Evolutionary conservation across 2,888 invertebrate species (phyloP).

Genomic region (Drosophila demipolita): DNA sequence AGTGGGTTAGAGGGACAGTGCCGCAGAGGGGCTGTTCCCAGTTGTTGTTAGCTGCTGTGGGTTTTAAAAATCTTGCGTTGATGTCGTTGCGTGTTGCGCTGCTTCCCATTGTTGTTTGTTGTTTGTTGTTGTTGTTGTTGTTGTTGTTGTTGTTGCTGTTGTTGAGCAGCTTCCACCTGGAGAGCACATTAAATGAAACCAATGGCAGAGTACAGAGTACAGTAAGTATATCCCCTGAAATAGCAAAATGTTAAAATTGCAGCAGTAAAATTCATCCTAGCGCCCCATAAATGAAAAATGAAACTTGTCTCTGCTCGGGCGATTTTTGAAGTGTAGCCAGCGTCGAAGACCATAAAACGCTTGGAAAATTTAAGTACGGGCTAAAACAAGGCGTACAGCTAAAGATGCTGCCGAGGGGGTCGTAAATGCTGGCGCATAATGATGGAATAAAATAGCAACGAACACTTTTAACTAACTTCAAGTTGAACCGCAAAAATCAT

Average conservation of each 20-base stretch:
- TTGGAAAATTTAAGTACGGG: conserved; percentile 50
- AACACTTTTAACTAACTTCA: conserved; percentile 1
- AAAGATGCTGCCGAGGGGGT: conserved; percentile 7
- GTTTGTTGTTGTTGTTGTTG: conserved; percentile 42
- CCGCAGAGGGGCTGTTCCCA: conserved; percentile 1
- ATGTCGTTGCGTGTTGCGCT: conserved; percentile 59
- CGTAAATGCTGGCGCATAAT: conserved; percentile 34
- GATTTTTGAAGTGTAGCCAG: conserved; percentile 47
- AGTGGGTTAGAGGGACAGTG: not conserved
- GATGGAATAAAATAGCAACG: conserved; percentile 27
- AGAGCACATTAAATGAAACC: conserved; percentile 69
- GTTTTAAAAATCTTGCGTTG: conserved; percentile 79
- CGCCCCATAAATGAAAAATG: conserved; percentile 78
- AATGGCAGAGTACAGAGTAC: conserved; percentile 37
- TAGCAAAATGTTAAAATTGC: conserved; percentile 78
- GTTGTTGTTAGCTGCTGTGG: conserved; percentile 68
- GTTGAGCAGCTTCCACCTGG: conserved; percentile 49
- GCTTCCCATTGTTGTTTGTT: conserved; percentile 58
- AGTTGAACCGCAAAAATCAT: not conserved
- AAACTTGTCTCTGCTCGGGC: conserved; percentile 67
- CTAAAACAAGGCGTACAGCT: conserved; percentile 39
- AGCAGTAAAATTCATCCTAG: conserved; percentile 68
- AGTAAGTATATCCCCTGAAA: conserved; percentile 52
- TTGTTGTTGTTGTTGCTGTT: conserved; percentile 44
- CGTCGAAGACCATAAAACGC: conserved; percentile 50